Conservation (phyloP, 2,888 invertebrate species). For the Aphidius colemani region DNA sequence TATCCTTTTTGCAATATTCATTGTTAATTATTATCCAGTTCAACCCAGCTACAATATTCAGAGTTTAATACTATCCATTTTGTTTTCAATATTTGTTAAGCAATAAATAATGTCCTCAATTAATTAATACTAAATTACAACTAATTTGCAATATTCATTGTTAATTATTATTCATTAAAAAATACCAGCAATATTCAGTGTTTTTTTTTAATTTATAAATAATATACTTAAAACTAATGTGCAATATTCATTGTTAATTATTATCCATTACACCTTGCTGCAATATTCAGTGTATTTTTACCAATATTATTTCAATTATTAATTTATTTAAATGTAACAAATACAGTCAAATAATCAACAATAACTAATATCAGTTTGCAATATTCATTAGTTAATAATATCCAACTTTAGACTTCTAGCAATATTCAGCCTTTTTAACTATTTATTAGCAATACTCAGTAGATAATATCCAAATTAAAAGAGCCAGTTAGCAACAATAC, state of each 20-base stretch:
- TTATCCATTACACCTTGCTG: neutral
- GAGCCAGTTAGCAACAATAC: neutral
- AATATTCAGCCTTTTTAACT: conserved; percentile 9
- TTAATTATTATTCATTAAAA: neutral
- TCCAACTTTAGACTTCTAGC: neutral
- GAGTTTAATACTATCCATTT: neutral
- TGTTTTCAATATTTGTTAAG: neutral
- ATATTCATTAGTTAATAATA: neutral
- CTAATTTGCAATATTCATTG: conserved; percentile 11
- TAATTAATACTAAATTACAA: neutral
- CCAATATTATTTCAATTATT: too few relatives aligned
- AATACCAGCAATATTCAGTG: conserved; percentile 6
- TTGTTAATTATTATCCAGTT: too few relatives aligned
- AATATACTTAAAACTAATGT: too few relatives aligned
- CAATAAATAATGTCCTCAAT: too few relatives aligned
- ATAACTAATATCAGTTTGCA: too few relatives aligned
- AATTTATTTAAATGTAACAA: too few relatives aligned
- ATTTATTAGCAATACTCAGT: conserved; percentile 13
- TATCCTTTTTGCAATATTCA: too few relatives aligned
- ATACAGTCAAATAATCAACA: too few relatives aligned
- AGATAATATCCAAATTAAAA: neutral
- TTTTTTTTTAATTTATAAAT: too few relatives aligned
- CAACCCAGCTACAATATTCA: neutral
- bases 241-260: conserved; percentile 16
- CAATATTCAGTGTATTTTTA: conserved; percentile 11